phyloP scores from a whole-genome alignment of 2,113 vertebrate genomes.

The Scytalopus superciliaris region DNA sequence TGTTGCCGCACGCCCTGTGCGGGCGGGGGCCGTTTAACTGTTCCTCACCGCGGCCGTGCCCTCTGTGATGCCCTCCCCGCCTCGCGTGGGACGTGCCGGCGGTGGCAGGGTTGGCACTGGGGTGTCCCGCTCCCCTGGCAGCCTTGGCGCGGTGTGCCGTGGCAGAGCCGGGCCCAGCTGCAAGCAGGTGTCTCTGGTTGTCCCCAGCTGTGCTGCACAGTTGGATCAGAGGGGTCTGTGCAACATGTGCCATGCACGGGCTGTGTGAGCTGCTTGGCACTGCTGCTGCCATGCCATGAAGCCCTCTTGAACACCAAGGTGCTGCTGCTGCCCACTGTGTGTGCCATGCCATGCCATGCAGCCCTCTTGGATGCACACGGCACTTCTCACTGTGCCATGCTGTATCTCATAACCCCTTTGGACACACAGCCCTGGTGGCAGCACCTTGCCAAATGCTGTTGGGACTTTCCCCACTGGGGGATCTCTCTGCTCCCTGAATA shows the following conservation, averaged over 20 bases:
- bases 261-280: neutral
- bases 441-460: neutral
- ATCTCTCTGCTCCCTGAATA: neutral
- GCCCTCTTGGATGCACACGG: rapidly evolving
- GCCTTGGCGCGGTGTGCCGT: too few species aligned
- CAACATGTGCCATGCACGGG: rapidly evolving
- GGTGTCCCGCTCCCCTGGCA: neutral
- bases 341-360: rapidly evolving
- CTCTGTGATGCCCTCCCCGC: rapidly evolving
- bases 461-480: neutral
- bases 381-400: neutral
- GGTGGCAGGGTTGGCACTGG: neutral
- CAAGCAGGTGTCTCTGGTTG: neutral
- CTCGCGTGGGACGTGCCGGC: too few species aligned
- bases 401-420: neutral
- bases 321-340: too few species aligned
- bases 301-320: neutral
- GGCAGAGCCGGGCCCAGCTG: neutral
- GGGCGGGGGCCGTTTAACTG: slow-evolving; percentile 4
- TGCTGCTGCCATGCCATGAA: neutral
- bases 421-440: neutral
- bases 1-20: slow-evolving; percentile 21
- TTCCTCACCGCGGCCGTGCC: neutral
- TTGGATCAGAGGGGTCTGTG: rapidly evolving
- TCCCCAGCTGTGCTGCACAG: neutral